Evolutionary conservation across 2,888 invertebrate genomes (phyloP), one percentile per base, ranked within the genome.

Genomic region (Punctoribates punctum): DNA sequence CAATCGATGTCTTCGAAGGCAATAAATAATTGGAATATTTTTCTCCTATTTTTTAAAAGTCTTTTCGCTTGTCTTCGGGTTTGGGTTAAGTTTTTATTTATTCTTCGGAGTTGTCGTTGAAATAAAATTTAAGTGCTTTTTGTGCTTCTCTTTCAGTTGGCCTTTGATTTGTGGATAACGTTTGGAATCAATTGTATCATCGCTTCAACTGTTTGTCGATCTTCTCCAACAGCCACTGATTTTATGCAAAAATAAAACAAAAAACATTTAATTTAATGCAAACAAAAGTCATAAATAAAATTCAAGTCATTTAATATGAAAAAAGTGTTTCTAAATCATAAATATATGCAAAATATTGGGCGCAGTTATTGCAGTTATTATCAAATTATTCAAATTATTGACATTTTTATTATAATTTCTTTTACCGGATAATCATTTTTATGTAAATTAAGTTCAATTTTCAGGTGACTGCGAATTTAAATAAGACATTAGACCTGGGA

Each of bases 11-110:
- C 70, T 70, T 65, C 38, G 46, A 70, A n/a, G 38, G 70, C 23
- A 38, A 42, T 70, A 70, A 70, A 70, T 70, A 70, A 38, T 42
- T 70, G 15, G 42, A 70, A 70, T 70, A 70, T 34, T 70, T 70
- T 62, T 42, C 20, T 23, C 23, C 70, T 70, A n/a, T 70, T 70
- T 42, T 60, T 23, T 3, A 29, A 25, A 13, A 20, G 17, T 62
- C 17, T 62, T 23, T 23, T 62, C 17, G 0, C 20, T 34, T 62
- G 29, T 15, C 27, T 34, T 62, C 62, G 20, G 54, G 4, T 54
- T 62, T 17, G 20, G 3, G 8, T 62, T 62, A 17, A 23, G 34
- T 17, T 60, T 27, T 60, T 27, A n/a, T 62, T 62, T 62, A 8
- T 62, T 62, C 17, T 62, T 27, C 27, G 13, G 5, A 70, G 42